Conservation (phyloP, 2,113 vertebrate species). For the Acinonyx jubatus region DNA sequence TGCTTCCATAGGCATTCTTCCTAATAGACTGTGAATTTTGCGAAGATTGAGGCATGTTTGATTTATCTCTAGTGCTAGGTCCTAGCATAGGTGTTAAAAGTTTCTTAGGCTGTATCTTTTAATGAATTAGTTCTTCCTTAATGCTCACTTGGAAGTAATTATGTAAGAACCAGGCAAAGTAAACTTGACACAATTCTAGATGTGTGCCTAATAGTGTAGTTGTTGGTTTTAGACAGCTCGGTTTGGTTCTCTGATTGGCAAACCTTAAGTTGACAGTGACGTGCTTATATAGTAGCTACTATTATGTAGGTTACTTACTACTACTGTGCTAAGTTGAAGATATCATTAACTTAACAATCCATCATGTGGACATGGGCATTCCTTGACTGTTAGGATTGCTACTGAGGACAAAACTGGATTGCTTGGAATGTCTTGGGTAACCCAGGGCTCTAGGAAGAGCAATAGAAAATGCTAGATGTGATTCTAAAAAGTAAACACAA, state of each 20-base stretch:
- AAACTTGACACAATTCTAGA: background rate
- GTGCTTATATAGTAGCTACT: background rate
- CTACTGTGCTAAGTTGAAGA: background rate
- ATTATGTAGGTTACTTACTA: background rate
- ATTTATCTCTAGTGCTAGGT: background rate
- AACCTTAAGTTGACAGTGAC: background rate
- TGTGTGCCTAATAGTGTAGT: background rate
- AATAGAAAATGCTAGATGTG: background rate
- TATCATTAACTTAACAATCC: background rate
- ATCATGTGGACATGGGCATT: background rate
- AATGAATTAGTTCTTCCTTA: background rate
- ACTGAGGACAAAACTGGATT: background rate
- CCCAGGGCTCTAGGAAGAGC: background rate
- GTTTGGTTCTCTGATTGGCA: background rate
- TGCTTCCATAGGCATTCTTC: background rate
- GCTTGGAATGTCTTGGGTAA: background rate
- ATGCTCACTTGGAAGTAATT: background rate
- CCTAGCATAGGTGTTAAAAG: background rate
- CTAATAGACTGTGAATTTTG: background rate
- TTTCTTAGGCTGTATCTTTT: background rate
- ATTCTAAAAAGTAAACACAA: slow-evolving; percentile 22
- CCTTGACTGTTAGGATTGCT: background rate
- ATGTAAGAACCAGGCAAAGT: background rate
- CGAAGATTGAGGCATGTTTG: background rate
- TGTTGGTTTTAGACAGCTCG: background rate